These are phyloP conservation scores for Anoura caudifer DNA, from an alignment of 2,113 vertebrate species.

Conservation along the genomic window DNA sequence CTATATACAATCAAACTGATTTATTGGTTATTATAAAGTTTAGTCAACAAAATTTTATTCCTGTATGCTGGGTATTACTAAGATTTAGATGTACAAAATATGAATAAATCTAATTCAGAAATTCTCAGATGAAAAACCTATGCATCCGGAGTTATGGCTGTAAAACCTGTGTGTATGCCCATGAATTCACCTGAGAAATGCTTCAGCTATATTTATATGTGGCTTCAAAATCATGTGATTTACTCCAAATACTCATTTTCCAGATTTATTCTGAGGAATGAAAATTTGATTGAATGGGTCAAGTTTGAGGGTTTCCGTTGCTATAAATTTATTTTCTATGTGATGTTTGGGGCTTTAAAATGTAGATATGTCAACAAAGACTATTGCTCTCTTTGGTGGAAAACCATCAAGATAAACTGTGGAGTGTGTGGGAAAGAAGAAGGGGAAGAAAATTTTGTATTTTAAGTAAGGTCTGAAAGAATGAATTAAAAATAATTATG, in stretches of 20 bases:
- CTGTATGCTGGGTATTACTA: not conserved
- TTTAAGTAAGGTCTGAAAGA: not conserved
- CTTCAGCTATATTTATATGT: not conserved
- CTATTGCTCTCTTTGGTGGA: not conserved
- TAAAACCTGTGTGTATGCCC: not conserved
- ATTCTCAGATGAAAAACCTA: not conserved
- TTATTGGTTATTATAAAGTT: not conserved
- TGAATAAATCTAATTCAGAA: not conserved
- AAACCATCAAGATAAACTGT: not conserved
- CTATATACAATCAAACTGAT: not conserved
- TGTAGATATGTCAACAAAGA: not conserved
- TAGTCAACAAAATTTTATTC: not conserved
- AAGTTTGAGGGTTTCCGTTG: not conserved
- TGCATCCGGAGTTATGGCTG: not conserved
- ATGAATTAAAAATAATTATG: not conserved
- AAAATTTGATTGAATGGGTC: not conserved
- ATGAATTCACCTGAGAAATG: not conserved
- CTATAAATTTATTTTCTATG: not conserved
- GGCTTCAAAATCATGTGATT: not conserved
- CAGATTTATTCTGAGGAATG: not conserved
- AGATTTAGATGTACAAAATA: not conserved
- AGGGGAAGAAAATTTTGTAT: not conserved
- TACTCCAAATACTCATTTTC: not conserved
- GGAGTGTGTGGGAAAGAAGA: not conserved
- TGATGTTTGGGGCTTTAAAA: not conserved